These are phyloP conservation scores for Drosophila kuntzei DNA, from an alignment of 2,888 invertebrate genomes.

Conservation along the genomic window DNA sequence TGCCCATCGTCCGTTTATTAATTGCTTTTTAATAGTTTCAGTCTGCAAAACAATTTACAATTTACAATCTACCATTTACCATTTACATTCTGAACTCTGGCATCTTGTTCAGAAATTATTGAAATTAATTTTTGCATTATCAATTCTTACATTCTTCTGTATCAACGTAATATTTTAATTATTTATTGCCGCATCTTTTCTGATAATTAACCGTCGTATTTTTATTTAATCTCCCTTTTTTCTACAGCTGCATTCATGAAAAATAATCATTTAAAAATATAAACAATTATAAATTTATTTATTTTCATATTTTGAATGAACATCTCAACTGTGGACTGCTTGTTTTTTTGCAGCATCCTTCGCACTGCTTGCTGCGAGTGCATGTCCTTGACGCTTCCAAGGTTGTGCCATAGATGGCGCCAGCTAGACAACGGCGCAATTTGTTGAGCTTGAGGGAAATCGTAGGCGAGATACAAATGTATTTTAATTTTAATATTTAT, in stretches of 20 bases:
- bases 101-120: conserved; percentile 60
- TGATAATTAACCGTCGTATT: conserved; percentile 17
- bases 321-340: conserved; percentile 52
- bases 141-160: conserved; percentile 47
- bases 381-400: conserved; percentile 32
- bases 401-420: conserved; percentile 63
- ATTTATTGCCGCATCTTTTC: conserved; percentile 34
- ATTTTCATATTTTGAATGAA: neutral
- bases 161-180: conserved; percentile 53
- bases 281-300: conserved; percentile 4
- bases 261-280: neutral
- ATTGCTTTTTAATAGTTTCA: conserved; percentile 78
- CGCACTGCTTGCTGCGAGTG: conserved; percentile 57
- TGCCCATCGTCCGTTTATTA: conserved; percentile 64
- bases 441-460: neutral
- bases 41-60: conserved; percentile 53
- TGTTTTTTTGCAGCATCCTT: conserved; percentile 56
- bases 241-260: conserved; percentile 16
- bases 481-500: neutral
- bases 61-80: conserved; percentile 8
- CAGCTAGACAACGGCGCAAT: neutral
- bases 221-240: neutral
- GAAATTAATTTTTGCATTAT: conserved; percentile 72
- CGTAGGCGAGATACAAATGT: neutral
- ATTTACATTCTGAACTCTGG: conserved; percentile 16